Base-by-base conservation (phyloP, 1,140 invertebrate genomes). In the Protaetia brevitarsis region DNA sequence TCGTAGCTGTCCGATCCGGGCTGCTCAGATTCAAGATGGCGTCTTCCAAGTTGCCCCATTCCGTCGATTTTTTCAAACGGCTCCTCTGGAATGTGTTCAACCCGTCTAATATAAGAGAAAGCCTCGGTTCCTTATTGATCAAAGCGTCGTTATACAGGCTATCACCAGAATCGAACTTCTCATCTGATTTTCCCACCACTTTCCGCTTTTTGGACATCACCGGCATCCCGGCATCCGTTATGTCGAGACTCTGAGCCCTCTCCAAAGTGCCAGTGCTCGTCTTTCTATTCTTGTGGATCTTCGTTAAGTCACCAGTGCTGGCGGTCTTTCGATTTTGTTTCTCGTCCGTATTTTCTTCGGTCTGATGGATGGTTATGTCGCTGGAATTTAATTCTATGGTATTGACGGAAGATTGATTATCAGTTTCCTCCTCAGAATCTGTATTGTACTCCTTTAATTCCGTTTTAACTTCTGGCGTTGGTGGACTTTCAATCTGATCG, bases 181-280 rank as follows among this genome's bases (percentile, higher is more conserved):
- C 71, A 68, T 68, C 75, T 27, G 60, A 72, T 66, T 23, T 71
- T 69, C 69, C 75, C 0, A 86, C 85, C 78, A 89, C 89, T 34
- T 88, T 82, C 68, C 88, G 87, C 70, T 89, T 90, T 23, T 85
- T 88, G 69, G 81, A 82, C 77, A 82, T 82, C 73, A 80, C 80
- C 30, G 78, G 77, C 58, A 73, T 73, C 78, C 82, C 79, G 73
- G 86, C 83, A 36, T 89, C 88, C 11, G 87, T 87, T 74, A 93
- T 87, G 67, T 93, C 92, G 8, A 93, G 77, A 69, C 91, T 93
- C 72, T 93, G 89, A 0, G 92, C 90, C 67, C 92, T 82, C 79
- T 93, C 91, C 19, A 93, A 77, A 21, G 86, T 89, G 29, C 83
- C 80, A n/a, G 74, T 76, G 45, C 69, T 74, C 1, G 82, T 81